Conservation (phyloP, 2,113 vertebrate species). For the Macrotis lagotis region DNA sequence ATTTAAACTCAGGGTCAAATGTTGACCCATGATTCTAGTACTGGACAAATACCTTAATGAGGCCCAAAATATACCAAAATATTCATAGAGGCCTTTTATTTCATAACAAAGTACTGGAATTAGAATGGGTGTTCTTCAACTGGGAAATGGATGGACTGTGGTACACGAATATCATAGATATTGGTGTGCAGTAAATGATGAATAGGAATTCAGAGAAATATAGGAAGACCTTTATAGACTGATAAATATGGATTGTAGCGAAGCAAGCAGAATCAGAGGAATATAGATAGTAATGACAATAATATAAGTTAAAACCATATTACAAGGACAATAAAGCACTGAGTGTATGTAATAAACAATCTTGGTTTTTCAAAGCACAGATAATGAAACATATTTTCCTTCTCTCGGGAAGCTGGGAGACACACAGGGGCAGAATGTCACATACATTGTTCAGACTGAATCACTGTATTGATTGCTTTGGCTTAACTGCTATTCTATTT, state of each 20-base stretch:
- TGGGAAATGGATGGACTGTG: background rate
- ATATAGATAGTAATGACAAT: background rate
- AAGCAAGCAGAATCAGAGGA: background rate
- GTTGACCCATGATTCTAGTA: background rate
- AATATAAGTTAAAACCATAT: background rate
- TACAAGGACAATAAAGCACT: background rate
- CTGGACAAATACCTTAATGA: background rate
- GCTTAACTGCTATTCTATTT: background rate
- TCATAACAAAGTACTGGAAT: background rate
- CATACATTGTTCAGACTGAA: background rate
- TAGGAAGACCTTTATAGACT: background rate
- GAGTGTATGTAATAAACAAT: background rate
- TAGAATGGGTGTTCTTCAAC: background rate
- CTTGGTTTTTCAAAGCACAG: background rate
- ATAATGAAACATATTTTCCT: background rate
- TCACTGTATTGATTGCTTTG: background rate
- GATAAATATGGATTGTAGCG: too few relatives aligned
- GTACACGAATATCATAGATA: background rate
- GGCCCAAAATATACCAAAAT: background rate
- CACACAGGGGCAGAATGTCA: background rate
- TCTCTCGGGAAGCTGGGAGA: background rate
- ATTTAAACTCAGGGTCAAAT: background rate
- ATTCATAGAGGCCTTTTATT: background rate
- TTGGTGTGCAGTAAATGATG: background rate
- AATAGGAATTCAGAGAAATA: background rate